Percentiles rank a stretch among this genome's conserved stretches.
These are phyloP conservation scores for Ammodytes marinus DNA, from an alignment of 2,113 vertebrate species.

Conservation along the genomic window DNA sequence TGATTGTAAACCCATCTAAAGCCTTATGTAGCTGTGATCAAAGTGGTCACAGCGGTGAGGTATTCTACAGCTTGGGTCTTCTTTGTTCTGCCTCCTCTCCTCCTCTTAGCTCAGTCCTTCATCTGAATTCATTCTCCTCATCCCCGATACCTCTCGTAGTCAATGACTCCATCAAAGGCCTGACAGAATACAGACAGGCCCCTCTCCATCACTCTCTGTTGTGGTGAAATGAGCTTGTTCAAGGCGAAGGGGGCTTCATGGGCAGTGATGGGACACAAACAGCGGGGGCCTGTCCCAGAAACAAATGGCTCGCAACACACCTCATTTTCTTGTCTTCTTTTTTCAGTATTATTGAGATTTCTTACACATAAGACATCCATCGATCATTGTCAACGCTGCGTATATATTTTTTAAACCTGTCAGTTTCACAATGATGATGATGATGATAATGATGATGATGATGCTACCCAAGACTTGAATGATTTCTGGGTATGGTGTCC, in stretches of 20 bases:
- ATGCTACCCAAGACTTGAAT: slow-evolving; percentile 10
- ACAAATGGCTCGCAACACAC: slow-evolving; percentile 72
- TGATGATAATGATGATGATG: too few relatives aligned
- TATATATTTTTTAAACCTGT: slow-evolving; percentile 40
- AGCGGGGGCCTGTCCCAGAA: slow-evolving; percentile 63
- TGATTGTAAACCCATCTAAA: neutral
- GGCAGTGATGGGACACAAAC: slow-evolving; percentile 60
- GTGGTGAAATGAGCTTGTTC: slow-evolving; percentile 73
- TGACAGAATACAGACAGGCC: slow-evolving; percentile 72
- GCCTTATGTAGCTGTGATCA: slow-evolving; percentile 24
- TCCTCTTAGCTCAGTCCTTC: slow-evolving; percentile 10
- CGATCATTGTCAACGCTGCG: slow-evolving; percentile 55
- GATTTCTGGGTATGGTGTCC: neutral
- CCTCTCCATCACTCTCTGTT: slow-evolving; percentile 70
- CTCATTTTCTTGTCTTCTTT: slow-evolving; percentile 74
- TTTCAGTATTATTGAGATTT: slow-evolving; percentile 76
- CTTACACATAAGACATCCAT: slow-evolving; percentile 66
- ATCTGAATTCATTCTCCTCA: slow-evolving; percentile 45
- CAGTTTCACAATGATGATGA: neutral
- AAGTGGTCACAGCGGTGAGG: slow-evolving; percentile 33
- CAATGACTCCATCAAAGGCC: slow-evolving; percentile 76
- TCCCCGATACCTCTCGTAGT: slow-evolving; percentile 61
- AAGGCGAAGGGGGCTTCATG: slow-evolving; percentile 52
- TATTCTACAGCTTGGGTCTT: slow-evolving; percentile 22
- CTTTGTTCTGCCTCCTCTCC: slow-evolving; percentile 45